These are phyloP conservation scores for Pemphredon lugubris DNA, from an alignment of 2,888 invertebrate genomes.

Conservation along the genomic window DNA sequence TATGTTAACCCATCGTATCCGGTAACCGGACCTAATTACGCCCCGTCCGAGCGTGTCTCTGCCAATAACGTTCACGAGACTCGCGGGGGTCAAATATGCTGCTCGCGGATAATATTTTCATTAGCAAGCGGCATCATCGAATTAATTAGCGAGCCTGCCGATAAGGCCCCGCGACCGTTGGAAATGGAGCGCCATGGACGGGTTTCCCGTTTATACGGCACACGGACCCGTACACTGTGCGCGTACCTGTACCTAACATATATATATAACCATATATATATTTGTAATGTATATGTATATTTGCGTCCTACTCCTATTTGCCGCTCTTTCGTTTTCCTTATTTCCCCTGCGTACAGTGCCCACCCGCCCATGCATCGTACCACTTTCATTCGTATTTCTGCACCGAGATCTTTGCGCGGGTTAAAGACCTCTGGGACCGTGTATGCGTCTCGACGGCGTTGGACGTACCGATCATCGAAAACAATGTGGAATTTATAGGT, in stretches of 20 bases:
- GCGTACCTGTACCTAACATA: no score
- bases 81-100: conserved; percentile 62
- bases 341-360: conserved; percentile 51
- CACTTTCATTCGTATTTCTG: conserved; percentile 33
- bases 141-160: conserved; percentile 48
- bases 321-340: conserved; percentile 52
- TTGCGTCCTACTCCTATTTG: no score
- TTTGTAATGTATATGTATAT: no score
- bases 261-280: no score
- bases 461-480: no score
- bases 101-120: conserved; percentile 65
- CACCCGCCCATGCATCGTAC: conserved; percentile 32
- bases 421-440: conserved; percentile 36
- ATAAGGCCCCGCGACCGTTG: no score
- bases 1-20: conserved; percentile 63
- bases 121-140: conserved; percentile 54
- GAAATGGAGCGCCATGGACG: no score
- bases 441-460: conserved; percentile 33
- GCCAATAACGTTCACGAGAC: conserved; percentile 66
- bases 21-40: conserved; percentile 58
- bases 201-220: conserved; percentile 9
- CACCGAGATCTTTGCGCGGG: conserved; percentile 36
- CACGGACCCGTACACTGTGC: neutral
- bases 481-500: no score
- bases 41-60: conserved; percentile 60